Evolutionary conservation across 2,113 vertebrate species (phyloP), one percentile per base, ranked within the genome.

Genomic region (Oncorhynchus clarkii): DNA sequence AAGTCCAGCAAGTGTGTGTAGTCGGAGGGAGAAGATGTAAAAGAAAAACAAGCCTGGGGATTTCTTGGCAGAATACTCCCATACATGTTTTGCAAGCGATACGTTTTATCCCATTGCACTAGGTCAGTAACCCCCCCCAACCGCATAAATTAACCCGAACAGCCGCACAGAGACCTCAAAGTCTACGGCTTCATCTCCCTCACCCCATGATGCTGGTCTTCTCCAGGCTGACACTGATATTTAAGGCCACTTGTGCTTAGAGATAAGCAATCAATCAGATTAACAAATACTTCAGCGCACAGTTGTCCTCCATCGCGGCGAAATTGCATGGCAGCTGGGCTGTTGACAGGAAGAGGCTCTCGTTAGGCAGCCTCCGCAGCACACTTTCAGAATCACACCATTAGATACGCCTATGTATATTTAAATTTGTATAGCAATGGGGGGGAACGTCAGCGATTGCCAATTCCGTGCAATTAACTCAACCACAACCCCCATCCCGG

Each of bases 211-310:
- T 14, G 48, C 48, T 16, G 14, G 11, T 62, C 16, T 34, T 31
- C 54, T 78, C 26, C 79, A 68, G 71, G 60, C 62, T 73, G 76
- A 78, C 54, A 72, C 54, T 84, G 73, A 82, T 72, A 79, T 66
- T 54, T 65, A 51, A 22, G 20, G 74, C 67, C 68, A 65, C 65
- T 65, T 22, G 70, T 54, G 48, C 1, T 22, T 69, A 45, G 75
- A 39, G 45, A 71, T 57, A 22, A 79, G 67, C 48, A 73, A 87
- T 87, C 85, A 60, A 85, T 86, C 84, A 84, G 20, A 27, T 72
- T 73, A 78, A 84, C 78, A 82, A 83, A 86, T 39, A 76, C 59
- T 76, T 74, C 69, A 78, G 69, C 14, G 54, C 20, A 71, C 67
- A 24, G 78, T 77, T 72, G 78, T 75, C 78, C 66, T 83, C 75